phyloP scores from a whole-genome alignment of 2,113 vertebrate genomes.

The Bombycilla garrulus region DNA sequence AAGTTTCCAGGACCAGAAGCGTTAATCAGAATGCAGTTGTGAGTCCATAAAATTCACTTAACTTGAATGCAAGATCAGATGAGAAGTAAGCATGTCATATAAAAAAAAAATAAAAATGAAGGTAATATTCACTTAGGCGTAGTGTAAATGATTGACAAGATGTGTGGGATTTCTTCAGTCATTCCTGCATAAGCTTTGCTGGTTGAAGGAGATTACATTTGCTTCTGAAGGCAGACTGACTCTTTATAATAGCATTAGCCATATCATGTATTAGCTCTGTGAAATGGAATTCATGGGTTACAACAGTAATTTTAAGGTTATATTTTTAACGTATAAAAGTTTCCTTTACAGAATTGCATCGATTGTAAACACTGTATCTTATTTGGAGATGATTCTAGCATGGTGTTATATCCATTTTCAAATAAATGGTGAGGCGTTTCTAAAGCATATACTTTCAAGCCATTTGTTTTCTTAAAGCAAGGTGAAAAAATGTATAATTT shows the following conservation, averaged over 20 bases:
- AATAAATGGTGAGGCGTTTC: background rate
- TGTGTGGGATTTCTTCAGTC: constrained; percentile 1
- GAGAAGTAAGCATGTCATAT: background rate
- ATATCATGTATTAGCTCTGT: background rate
- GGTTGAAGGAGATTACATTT: background rate
- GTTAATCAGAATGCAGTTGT: background rate
- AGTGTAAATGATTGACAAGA: background rate
- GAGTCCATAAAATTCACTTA: background rate
- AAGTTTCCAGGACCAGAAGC: background rate
- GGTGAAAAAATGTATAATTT: background rate
- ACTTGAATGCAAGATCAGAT: background rate
- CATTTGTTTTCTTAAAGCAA: background rate
- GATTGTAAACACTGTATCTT: background rate
- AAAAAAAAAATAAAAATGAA: background rate
- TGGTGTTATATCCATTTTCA: background rate
- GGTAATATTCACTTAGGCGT: background rate
- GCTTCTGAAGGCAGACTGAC: constrained; percentile 5
- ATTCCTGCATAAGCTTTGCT: background rate
- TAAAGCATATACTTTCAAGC: background rate
- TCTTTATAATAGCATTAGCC: constrained; percentile 18
- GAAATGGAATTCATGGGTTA: background rate
- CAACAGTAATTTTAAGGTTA: background rate
- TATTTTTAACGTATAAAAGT: background rate
- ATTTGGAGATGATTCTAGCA: background rate
- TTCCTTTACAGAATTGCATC: background rate